phyloP scores from a whole-genome alignment of 1,140 invertebrate genomes.

The Marisa cornuarietis region DNA sequence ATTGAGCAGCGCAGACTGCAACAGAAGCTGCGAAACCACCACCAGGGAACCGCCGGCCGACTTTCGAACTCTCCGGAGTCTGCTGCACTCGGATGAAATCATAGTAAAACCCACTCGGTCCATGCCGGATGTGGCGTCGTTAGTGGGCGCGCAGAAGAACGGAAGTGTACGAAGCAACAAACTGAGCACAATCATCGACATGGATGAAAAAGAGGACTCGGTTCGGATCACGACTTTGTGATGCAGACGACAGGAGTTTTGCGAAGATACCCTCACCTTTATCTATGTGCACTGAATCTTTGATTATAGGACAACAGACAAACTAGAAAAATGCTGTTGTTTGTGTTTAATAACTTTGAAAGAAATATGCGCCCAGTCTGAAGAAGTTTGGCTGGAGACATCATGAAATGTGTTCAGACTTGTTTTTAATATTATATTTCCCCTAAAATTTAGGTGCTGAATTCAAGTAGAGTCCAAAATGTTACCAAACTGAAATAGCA shows the following conservation, averaged over 20 bases:
- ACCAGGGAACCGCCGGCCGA: slow-evolving; percentile 9
- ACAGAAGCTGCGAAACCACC: neutral
- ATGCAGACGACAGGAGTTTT: neutral
- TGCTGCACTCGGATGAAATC: slow-evolving; percentile 37
- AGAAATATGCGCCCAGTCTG: too few relatives aligned
- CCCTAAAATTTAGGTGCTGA: too few relatives aligned
- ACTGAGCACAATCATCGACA: slow-evolving; percentile 33
- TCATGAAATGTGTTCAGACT: too few relatives aligned
- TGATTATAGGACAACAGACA: too few relatives aligned
- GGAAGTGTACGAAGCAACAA: slow-evolving; percentile 2
- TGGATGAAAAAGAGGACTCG: slow-evolving; percentile 32
- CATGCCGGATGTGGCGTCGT: slow-evolving; percentile 25
- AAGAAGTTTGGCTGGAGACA: too few relatives aligned
- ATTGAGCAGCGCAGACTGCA: neutral
- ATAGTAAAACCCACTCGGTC: slow-evolving; percentile 33
- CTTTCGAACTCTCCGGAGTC: slow-evolving; percentile 32
- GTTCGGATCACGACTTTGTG: slow-evolving; percentile 36
- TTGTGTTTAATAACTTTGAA: too few relatives aligned
- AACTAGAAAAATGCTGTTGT: too few relatives aligned
- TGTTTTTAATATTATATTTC: too few relatives aligned
- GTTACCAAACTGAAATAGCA: too few relatives aligned
- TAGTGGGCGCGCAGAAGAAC: slow-evolving; percentile 1
- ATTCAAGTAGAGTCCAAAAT: too few relatives aligned
- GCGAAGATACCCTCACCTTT: too few relatives aligned
- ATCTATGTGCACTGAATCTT: too few relatives aligned